Percentiles rank a stretch among this genome's conserved stretches.
Evolutionary conservation across 1,140 invertebrate species (phyloP).

Genomic region (Zaprionus ghesquierei): DNA sequence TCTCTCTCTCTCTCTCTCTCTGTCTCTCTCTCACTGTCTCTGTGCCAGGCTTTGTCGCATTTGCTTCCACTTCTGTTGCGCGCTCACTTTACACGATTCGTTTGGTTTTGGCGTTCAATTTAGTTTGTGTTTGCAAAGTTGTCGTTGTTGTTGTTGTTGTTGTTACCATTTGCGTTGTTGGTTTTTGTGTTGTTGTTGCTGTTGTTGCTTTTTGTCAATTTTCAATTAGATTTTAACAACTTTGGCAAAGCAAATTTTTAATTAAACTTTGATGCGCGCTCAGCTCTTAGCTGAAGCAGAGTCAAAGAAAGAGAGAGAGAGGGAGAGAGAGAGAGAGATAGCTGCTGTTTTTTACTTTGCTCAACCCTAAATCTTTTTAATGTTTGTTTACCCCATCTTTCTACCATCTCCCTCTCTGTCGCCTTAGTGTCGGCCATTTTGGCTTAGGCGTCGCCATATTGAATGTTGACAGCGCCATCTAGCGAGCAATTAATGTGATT

Average conservation of each 20-base stretch:
- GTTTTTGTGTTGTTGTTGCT: background rate
- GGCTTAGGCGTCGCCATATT: conserved; percentile 56
- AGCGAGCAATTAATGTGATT: conserved; percentile 75
- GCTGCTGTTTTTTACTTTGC: background rate
- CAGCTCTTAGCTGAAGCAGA: conserved; percentile 5
- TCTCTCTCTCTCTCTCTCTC: background rate
- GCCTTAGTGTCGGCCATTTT: conserved; percentile 19
- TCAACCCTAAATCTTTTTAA: conserved; percentile 8
- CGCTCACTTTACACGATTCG: conserved; percentile 34
- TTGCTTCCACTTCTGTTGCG: background rate
- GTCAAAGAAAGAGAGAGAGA: background rate
- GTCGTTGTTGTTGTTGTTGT: conserved; percentile 8
- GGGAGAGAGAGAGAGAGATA: background rate
- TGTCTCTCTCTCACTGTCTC: background rate
- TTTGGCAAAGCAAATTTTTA: conserved; percentile 52
- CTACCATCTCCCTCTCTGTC: background rate
- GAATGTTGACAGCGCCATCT: conserved; percentile 58
- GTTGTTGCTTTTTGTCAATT: conserved; percentile 49
- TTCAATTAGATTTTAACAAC: conserved; percentile 66
- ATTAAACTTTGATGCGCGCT: conserved; percentile 62
- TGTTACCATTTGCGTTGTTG: conserved; percentile 6
- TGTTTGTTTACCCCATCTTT: background rate
- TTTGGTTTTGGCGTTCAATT: conserved; percentile 45
- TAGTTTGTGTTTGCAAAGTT: conserved; percentile 27
- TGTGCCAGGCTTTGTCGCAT: background rate